Evolutionary conservation across 2,888 invertebrate genomes (phyloP).

Genomic region (Archips crataeganus): DNA sequence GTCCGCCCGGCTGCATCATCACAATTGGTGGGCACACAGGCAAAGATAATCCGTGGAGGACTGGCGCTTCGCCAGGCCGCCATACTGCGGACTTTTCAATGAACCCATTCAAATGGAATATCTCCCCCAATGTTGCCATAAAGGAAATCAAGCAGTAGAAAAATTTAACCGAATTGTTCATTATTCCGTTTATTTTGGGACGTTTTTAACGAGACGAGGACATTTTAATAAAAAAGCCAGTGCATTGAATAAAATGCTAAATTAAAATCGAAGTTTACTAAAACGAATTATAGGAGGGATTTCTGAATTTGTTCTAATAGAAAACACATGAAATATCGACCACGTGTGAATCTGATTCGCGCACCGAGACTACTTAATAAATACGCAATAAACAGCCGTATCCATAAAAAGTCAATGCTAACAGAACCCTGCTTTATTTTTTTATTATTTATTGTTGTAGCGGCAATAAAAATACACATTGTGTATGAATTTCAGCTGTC

Average conservation of each 20-base stretch:
- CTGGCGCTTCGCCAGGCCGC: constrained; percentile 79
- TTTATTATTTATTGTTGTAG: too few relatives aligned
- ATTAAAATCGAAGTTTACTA: too few relatives aligned
- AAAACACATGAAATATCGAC: too few relatives aligned
- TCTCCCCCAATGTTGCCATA: constrained; percentile 81
- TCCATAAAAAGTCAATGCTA: too few relatives aligned
- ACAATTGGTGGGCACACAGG: constrained; percentile 75
- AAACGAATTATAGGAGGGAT: too few relatives aligned
- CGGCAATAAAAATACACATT: too few relatives aligned
- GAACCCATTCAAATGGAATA: constrained; percentile 82
- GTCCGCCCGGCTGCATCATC: constrained; percentile 68
- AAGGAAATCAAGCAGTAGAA: constrained; percentile 80
- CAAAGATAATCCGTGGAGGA: constrained; percentile 74
- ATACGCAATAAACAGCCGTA: too few relatives aligned
- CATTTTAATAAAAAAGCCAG: neutral
- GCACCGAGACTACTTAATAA: too few relatives aligned
- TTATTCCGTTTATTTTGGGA: constrained; percentile 42
- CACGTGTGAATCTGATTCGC: too few relatives aligned
- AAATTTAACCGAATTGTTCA: constrained; percentile 62
- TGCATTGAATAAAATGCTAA: neutral
- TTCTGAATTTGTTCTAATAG: too few relatives aligned
- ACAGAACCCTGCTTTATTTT: too few relatives aligned
- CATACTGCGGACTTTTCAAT: constrained; percentile 85
- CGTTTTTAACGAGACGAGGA: constrained; percentile 2
- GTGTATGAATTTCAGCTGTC: too few relatives aligned